Conservation (phyloP, 2,797 vertebrate genomes). For the Todus mexicanus region DNA sequence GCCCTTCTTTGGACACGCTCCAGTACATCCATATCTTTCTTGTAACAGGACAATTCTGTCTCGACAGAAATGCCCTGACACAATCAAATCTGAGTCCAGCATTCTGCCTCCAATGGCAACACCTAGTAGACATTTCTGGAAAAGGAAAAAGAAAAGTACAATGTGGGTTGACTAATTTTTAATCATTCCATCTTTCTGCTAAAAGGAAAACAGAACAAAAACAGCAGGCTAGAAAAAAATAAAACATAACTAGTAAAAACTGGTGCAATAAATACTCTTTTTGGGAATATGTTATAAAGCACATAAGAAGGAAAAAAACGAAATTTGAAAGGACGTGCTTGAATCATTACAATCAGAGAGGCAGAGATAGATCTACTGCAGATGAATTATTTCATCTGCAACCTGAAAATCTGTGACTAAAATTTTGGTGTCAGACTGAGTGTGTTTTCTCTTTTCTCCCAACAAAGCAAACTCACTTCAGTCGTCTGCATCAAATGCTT, state of each 20-base stretch:
- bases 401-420: neutral
- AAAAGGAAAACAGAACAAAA: neutral
- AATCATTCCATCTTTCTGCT: neutral
- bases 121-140: neutral
- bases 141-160: neutral
- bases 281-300: neutral
- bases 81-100: neutral
- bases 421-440: neutral
- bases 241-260: neutral
- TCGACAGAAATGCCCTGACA: neutral
- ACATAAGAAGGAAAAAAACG: neutral
- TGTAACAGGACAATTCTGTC: no score
- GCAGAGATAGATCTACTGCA: neutral
- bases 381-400: neutral
- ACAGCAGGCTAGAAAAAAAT: neutral
- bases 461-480: neutral
- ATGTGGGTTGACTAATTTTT: neutral
- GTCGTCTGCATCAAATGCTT: accelerated
- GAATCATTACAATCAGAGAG: neutral
- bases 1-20: no score
- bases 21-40: no score
- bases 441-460: neutral
- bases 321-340: slow-evolving; percentile 14
- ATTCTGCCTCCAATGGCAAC: neutral
- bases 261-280: neutral